phyloP scores from a whole-genome alignment of 2,113 vertebrate genomes.

The Turdus rufiventris region DNA sequence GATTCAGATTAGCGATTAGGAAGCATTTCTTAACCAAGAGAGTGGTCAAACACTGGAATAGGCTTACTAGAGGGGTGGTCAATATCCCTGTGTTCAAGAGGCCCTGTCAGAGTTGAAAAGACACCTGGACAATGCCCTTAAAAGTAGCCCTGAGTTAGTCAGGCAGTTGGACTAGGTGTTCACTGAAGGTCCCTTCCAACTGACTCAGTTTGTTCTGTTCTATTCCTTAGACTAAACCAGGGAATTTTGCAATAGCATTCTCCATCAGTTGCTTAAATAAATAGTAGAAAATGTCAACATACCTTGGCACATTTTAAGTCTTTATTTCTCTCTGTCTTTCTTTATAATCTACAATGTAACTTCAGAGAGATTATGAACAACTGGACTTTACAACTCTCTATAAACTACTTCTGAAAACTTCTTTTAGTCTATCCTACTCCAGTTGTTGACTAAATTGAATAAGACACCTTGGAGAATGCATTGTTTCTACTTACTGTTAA shows the following conservation, averaged over 20 bases:
- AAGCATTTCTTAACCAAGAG: neutral
- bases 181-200: rapidly evolving
- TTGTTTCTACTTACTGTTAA: neutral
- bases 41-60: neutral
- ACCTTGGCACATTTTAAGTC: neutral
- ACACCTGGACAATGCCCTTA: neutral
- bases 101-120: neutral
- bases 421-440: neutral
- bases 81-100: neutral
- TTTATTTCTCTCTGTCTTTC: neutral
- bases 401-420: neutral
- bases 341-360: neutral
- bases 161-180: neutral
- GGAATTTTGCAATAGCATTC: neutral
- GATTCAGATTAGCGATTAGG: neutral
- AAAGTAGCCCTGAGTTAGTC: neutral
- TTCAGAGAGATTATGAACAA: neutral
- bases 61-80: neutral
- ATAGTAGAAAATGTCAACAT: neutral
- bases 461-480: neutral
- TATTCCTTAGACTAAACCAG: neutral
- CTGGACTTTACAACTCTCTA: neutral
- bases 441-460: neutral
- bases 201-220: neutral
- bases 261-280: neutral